Evolutionary conservation across 2,888 invertebrate species (phyloP).

Genomic region (Piscicola geometra): DNA sequence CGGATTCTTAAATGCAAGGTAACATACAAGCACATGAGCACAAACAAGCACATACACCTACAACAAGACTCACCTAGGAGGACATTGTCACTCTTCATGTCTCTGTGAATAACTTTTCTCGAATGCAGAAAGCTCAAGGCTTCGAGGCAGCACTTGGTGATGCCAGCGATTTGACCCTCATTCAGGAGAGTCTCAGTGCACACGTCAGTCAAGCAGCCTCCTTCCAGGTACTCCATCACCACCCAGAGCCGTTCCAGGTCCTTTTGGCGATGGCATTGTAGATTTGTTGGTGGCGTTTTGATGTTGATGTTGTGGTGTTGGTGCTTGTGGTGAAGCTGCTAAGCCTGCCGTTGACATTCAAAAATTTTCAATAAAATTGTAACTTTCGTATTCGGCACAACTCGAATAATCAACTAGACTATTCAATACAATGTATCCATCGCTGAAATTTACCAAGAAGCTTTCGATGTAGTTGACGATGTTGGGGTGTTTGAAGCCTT

Average conservation of each 20-base stretch:
- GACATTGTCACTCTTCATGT: slow-evolving; percentile 82
- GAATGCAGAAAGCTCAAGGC: slow-evolving; percentile 94
- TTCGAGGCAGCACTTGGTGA: slow-evolving; percentile 76
- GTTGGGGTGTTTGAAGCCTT: slow-evolving; percentile 78
- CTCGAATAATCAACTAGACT: too few relatives aligned
- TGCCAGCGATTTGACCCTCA: slow-evolving; percentile 98
- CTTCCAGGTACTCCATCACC: slow-evolving; percentile 98
- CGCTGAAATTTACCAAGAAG: slow-evolving; percentile 69
- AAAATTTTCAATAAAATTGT: too few relatives aligned
- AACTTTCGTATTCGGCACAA: too few relatives aligned
- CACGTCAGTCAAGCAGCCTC: slow-evolving; percentile 97
- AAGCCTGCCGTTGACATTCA: too few relatives aligned
- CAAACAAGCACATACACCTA: neutral
- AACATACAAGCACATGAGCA: neutral
- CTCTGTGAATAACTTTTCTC: slow-evolving; percentile 51
- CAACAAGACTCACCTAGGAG: slow-evolving; percentile 66
- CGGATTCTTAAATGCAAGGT: too few relatives aligned
- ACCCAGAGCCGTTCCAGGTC: slow-evolving; percentile 65
- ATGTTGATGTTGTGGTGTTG: too few relatives aligned
- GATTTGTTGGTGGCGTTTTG: neutral
- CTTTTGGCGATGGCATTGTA: neutral
- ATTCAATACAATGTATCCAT: too few relatives aligned
- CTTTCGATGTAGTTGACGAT: slow-evolving; percentile 99
- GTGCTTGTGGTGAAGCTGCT: too few relatives aligned
- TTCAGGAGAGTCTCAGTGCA: slow-evolving; percentile 99